Evolutionary conservation across 2,888 invertebrate genomes (phyloP).

Genomic region (Ectemnius continuus): DNA sequence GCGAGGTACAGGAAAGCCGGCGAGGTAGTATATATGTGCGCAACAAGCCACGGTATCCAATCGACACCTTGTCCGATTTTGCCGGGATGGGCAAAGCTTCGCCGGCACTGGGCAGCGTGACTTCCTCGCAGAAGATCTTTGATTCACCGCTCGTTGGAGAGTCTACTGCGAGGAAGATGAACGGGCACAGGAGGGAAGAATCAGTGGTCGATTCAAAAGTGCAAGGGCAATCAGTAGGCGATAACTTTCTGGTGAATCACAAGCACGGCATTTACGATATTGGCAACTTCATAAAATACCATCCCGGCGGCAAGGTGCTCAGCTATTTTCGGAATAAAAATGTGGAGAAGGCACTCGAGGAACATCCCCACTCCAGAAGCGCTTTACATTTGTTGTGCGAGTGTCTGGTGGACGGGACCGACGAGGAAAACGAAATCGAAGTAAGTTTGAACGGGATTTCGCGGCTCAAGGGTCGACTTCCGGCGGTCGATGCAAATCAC

Average conservation of each 20-base stretch:
- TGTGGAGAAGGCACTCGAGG: conserved; percentile 80
- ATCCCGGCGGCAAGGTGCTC: conserved; percentile 87
- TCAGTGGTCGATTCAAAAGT: background rate
- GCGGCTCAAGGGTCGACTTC: too few species aligned
- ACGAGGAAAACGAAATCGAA: conserved; percentile 33
- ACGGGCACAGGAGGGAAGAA: background rate
- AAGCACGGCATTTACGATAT: conserved; percentile 82
- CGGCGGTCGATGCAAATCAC: too few species aligned
- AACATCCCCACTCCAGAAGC: conserved; percentile 82
- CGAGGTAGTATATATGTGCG: too few species aligned
- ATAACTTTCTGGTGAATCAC: conserved; percentile 76
- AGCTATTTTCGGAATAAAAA: conserved; percentile 80
- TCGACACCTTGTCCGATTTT: background rate
- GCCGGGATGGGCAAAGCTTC: background rate
- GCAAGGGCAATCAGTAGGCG: background rate
- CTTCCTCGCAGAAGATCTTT: background rate
- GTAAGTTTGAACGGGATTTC: conserved; percentile 21
- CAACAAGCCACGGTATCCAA: too few species aligned
- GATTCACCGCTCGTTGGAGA: too few species aligned
- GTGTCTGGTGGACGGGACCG: conserved; percentile 78
- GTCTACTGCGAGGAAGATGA: background rate
- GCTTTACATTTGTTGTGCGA: conserved; percentile 84
- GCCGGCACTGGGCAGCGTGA: background rate
- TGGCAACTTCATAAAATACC: conserved; percentile 83
- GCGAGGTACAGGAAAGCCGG: background rate